Evolutionary conservation across 2,113 vertebrate genomes (phyloP).

Genomic region (Lophochroa leadbeateri): DNA sequence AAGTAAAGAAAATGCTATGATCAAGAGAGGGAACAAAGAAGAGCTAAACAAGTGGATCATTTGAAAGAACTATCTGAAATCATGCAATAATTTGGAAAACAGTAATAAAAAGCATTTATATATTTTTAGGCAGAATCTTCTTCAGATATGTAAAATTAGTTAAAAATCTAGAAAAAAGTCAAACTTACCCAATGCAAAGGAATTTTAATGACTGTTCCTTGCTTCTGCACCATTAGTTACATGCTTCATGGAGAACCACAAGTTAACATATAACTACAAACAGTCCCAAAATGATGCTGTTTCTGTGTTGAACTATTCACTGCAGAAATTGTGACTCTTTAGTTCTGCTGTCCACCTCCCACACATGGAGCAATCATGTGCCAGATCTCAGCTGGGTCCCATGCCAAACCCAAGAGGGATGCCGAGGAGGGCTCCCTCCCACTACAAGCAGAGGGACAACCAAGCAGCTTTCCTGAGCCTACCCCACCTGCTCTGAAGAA

Average conservation of each 20-base stretch:
- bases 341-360: rapidly evolving
- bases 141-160: neutral
- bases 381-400: neutral
- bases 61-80: neutral
- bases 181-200: neutral
- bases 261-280: neutral
- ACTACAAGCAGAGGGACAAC: too few relatives aligned
- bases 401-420: neutral
- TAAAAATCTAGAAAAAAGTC: neutral
- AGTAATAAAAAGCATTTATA: neutral
- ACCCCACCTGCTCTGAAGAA: rapidly evolving
- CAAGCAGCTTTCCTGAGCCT: neutral
- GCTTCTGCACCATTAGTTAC: neutral
- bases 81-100: neutral
- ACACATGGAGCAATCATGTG: rapidly evolving
- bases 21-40: neutral
- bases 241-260: neutral
- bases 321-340: neutral
- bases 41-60: neutral
- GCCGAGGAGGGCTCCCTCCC: rapidly evolving
- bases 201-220: neutral
- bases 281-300: rapidly evolving
- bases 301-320: neutral
- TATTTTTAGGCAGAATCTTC: neutral
- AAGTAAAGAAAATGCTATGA: neutral